Conservation (phyloP, 2,113 vertebrate genomes). For the Saimiri boliviensis region DNA sequence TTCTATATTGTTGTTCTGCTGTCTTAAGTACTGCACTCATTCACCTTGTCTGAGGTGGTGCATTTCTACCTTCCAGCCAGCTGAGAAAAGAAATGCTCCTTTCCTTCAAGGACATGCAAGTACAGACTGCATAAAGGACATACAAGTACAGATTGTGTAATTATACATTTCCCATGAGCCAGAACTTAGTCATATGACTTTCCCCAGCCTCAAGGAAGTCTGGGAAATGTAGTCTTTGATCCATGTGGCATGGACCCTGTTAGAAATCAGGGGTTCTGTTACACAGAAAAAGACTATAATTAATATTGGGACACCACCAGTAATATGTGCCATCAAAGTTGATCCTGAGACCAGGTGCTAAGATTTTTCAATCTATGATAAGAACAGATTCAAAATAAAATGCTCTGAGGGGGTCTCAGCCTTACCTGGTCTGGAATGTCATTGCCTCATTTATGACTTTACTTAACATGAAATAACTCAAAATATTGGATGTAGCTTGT, state of each 20-base stretch:
- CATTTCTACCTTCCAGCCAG: not conserved
- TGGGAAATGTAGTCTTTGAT: not conserved
- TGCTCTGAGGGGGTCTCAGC: not conserved
- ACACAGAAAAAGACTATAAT: not conserved
- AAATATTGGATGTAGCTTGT: not conserved
- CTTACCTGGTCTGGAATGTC: not conserved
- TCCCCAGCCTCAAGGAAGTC: not conserved
- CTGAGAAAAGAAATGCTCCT: not conserved
- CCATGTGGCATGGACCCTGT: no score
- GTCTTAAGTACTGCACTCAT: not conserved
- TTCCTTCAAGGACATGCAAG: not conserved
- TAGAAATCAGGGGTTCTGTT: not conserved
- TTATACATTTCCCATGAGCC: not conserved
- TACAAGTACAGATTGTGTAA: not conserved
- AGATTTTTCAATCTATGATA: not conserved
- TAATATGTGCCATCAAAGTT: not conserved
- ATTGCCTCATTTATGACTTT: not conserved
- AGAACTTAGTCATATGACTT: not conserved
- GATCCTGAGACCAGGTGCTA: not conserved
- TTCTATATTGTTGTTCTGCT: not conserved
- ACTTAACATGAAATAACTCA: not conserved
- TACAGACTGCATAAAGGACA: rapidly evolving
- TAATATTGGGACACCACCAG: not conserved
- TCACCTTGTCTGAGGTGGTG: not conserved
- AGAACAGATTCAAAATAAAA: not conserved